Conservation (phyloP, 2,113 vertebrate species). For the Paraplagusia blochii region DNA sequence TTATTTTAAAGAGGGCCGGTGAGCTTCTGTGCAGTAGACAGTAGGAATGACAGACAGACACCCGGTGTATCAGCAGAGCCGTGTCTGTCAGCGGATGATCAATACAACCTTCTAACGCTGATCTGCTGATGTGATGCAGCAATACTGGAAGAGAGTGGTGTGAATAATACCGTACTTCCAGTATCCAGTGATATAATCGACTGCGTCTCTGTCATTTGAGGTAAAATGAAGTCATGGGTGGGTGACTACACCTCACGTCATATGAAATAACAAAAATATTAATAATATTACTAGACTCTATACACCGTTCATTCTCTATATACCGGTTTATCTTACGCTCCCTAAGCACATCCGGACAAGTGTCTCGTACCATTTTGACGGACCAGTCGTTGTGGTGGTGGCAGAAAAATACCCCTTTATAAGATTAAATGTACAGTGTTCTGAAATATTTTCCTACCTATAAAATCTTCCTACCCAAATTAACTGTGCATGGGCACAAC, state of each 20-base stretch:
- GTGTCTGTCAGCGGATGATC: conserved; percentile 18
- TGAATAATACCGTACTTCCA: conserved; percentile 37
- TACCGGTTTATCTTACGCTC: too few species aligned
- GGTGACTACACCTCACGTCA: background rate
- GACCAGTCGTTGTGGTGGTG: too few species aligned
- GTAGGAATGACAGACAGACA: conserved; percentile 10
- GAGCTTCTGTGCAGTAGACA: conserved; percentile 9
- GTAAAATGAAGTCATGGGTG: background rate
- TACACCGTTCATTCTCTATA: too few species aligned
- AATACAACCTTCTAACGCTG: conserved; percentile 9
- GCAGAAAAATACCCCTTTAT: too few species aligned
- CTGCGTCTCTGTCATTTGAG: conserved; percentile 4
- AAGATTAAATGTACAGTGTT: too few species aligned
- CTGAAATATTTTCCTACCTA: too few species aligned
- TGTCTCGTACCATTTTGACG: too few species aligned
- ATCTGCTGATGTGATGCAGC: conserved; percentile 44
- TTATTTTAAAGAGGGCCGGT: conserved; percentile 40
- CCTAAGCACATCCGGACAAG: too few species aligned
- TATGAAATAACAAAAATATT: background rate
- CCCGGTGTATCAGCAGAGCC: conserved; percentile 1
- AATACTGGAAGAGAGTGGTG: conserved; percentile 35
- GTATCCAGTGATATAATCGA: conserved; percentile 30
- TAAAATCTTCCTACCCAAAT: too few species aligned
- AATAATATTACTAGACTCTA: too few species aligned
- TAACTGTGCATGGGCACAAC: too few species aligned